A percentile compares a stretch with the other conserved stretches of the same genome.
Conservation (phyloP, 2,113 vertebrate species). For the Nannobrachium achirus region DNA sequence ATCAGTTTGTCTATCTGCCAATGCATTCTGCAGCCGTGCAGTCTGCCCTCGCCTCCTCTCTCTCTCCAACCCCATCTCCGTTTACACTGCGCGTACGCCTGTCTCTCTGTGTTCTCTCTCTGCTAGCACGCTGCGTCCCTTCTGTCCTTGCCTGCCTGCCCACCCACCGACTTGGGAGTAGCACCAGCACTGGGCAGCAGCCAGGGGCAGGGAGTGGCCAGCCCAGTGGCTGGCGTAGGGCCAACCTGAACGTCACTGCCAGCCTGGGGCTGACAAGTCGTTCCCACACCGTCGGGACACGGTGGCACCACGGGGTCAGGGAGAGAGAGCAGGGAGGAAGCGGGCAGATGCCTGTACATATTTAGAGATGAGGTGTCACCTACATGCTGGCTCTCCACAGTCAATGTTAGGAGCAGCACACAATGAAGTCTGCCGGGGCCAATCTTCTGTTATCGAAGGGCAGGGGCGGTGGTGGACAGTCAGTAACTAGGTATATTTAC, state of each 20-base stretch:
- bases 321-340: slow-evolving; percentile 26
- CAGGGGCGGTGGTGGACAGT: no score
- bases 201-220: neutral
- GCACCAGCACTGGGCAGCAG: slow-evolving; percentile 34
- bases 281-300: slow-evolving; percentile 44
- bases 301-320: slow-evolving; percentile 34
- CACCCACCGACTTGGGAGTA: slow-evolving; percentile 11
- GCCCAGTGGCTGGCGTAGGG: slow-evolving; percentile 12
- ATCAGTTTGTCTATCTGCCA: slow-evolving; percentile 6
- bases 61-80: slow-evolving; percentile 9
- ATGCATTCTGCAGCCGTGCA: slow-evolving; percentile 1
- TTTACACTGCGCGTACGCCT: slow-evolving; percentile 38
- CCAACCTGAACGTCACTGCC: slow-evolving; percentile 30
- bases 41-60: slow-evolving; percentile 3
- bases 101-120: slow-evolving; percentile 16
- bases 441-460: no score
- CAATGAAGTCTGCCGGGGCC: no score
- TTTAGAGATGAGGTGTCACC: slow-evolving; percentile 4
- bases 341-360: slow-evolving; percentile 25
- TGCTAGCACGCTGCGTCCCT: slow-evolving; percentile 23
- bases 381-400: slow-evolving; percentile 2
- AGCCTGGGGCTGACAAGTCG: slow-evolving; percentile 35
- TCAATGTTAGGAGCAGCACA: neutral
- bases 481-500: no score
- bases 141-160: slow-evolving; percentile 20